These are phyloP conservation scores for Cyprinodon tularosa DNA, from an alignment of 2,113 vertebrate species.

Conservation along the genomic window DNA sequence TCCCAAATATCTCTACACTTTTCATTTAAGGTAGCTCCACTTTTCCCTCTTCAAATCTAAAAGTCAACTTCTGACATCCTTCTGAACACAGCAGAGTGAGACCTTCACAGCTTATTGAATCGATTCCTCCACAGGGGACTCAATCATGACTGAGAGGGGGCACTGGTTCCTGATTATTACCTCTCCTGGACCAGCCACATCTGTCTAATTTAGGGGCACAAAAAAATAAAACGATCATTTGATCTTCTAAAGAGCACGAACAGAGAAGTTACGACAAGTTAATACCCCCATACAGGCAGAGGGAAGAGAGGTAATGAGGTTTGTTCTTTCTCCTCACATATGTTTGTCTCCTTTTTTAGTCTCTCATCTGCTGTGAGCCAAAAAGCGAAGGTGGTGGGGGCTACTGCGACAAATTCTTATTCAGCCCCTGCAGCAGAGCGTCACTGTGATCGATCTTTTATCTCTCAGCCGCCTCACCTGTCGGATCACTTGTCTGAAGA, in stretches of 20 bases:
- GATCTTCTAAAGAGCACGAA: slow-evolving; percentile 12
- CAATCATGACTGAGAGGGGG: slow-evolving; percentile 41
- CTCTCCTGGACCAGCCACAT: slow-evolving; percentile 26
- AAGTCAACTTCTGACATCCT: slow-evolving; percentile 21
- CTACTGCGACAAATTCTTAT: slow-evolving; percentile 72
- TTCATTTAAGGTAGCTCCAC: not conserved
- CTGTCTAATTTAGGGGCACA: slow-evolving; percentile 38
- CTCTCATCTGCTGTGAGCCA: slow-evolving; percentile 29
- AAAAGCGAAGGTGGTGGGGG: slow-evolving; percentile 1
- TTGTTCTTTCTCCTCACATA: slow-evolving; percentile 24
- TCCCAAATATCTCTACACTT: not conserved
- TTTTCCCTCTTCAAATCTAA: not conserved
- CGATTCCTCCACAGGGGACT: slow-evolving; percentile 50
- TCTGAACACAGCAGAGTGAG: slow-evolving; percentile 41
- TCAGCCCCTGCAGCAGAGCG: slow-evolving; percentile 65
- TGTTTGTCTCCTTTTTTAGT: slow-evolving; percentile 37
- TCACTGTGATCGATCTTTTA: slow-evolving; percentile 58
- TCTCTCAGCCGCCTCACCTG: slow-evolving; percentile 61
- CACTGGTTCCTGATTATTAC: slow-evolving; percentile 49
- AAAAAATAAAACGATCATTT: slow-evolving; percentile 20
- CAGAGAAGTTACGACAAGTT: not conserved
- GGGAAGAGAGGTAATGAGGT: slow-evolving; percentile 13
- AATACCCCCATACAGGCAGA: not conserved
- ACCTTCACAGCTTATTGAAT: slow-evolving; percentile 49
- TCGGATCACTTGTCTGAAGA: slow-evolving; percentile 58